Base-by-base conservation (phyloP, 2,797 vertebrate genomes). In the Tenualosa thibaudeaui region DNA sequence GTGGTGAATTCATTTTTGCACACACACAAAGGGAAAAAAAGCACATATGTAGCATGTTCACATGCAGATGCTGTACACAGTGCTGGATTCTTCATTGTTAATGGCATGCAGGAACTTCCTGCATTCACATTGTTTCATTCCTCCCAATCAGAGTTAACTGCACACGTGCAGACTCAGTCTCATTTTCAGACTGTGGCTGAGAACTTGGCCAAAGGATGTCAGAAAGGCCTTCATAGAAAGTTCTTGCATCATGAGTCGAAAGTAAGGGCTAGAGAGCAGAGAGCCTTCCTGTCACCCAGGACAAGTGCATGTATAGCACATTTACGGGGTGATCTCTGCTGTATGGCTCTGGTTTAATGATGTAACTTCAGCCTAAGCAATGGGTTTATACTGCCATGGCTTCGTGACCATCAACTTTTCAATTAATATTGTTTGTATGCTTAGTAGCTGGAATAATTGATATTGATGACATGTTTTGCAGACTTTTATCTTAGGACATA, bases 1-100 rank as follows among this genome's bases (percentile, higher is more conserved):
- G 81, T 81, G 84, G 85, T 84, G 56, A 85, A 85, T 87, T 88
- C 75, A 81, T 62, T 83, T 54, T 84, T 24, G 31, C 43, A 50
- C 78, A 46, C 78, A 46, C 78, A 46, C 43, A 46, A 3, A 58
- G 0, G 13, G 13, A 2, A 54, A 13, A 54, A 13, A 13, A 5
- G 19, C 15, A 56, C 19, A 56, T 17, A 22, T 22, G 22, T 7
- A 71, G 62, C 31, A 75, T 71, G 65, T 71, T 71, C 13, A 31
- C 13, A 13, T 40, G 37, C 19, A 15, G 5, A 43, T 43, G 40
- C 68, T 17, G 68, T 71, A 31, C 12, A 40, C 26, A 71, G 5
- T 37, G 13, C 37, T 40, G 68, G 65, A 43, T 75, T 13, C 68
- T 43, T 15, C 37, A 19, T 43, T 43, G 37, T 37, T 37, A 4